Percentiles rank a stretch among this genome's conserved stretches.
Evolutionary conservation across 30 jellyfish, hydroid and myxozoan genomes (phyloP).

Genomic region (Catostylus mosaicus): DNA sequence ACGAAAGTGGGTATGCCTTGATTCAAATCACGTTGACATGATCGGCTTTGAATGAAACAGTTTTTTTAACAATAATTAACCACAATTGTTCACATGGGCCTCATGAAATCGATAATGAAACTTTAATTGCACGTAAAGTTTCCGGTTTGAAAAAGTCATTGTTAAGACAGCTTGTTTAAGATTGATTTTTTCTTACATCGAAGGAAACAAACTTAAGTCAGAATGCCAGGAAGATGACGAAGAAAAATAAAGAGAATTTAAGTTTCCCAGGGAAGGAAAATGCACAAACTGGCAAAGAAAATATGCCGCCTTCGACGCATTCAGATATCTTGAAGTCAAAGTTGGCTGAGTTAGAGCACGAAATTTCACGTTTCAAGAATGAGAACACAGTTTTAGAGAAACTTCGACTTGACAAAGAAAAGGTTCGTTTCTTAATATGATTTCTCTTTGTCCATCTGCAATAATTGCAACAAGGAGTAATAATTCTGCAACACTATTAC

Average conservation of each 20-base stretch:
- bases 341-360: constrained; percentile 78
- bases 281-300: constrained; percentile 1
- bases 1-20: no score
- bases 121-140: no score
- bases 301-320: constrained; percentile 18
- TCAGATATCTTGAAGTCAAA: constrained; percentile 66
- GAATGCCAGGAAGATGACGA: background rate
- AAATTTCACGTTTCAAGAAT: constrained; percentile 71
- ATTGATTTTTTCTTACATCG: no score
- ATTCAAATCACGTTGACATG: no score
- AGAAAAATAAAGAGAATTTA: background rate
- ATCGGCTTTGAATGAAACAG: no score
- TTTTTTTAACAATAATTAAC: no score
- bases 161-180: no score
- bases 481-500: no score
- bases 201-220: constrained; percentile 5
- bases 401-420: constrained; percentile 74
- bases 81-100: no score
- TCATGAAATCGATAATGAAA: no score
- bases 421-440: constrained; percentile 34
- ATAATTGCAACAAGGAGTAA: background rate
- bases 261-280: background rate
- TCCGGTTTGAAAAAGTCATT: no score
- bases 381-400: constrained; percentile 71
- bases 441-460: background rate